Base-by-base conservation (phyloP, 2,888 invertebrate species). In the Diabrotica balteata region DNA sequence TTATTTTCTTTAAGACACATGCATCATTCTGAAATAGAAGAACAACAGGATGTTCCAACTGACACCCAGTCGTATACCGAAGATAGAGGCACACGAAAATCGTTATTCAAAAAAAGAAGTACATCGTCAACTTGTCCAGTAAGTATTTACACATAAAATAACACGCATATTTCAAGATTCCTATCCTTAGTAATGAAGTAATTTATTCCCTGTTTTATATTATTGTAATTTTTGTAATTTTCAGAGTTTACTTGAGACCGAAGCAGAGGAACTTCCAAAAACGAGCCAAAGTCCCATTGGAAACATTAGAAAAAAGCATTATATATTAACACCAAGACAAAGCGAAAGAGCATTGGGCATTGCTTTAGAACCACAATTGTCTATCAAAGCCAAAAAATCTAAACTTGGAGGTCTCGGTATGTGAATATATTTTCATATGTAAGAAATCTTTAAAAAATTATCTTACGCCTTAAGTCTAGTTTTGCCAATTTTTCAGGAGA, bases 41-140 rank as follows among this genome's bases (percentile, higher is more conserved):
- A 91, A 57, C 86, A 86, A 32, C 85, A 86, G 1, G 91, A 90
- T 5, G 87, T 86, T 0, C 87, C 87, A 4, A 86, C 87, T 0
- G 90, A 90, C 67, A 87, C 87, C 0, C 72, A 74, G 50, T 89
- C 90, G 46, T 92, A 89, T 77, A 89, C 89, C 0, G 94, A 95
- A 73, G 94, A 94, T 53, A 88, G 90, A 63, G 90, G 90, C 9
- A 88, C 91, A 69, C 89, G 94, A 76, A 96, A 95, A 80, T 88
- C 93, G 68, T 87, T 94, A 1, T 93, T 96, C 77, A 95, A 96
- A 80, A 96, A 96, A 80, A 86, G 94, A 72, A 95, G 94, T 80
- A 93, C 95, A 1, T 95, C 95, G 0, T 95, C 95, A 0, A 93
- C 94, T 10, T 94, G 94, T 75, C 93, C 94, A 63, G 92, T 92